Percentiles rank a stretch among this genome's conserved stretches.
Evolutionary conservation across 2,888 invertebrate genomes (phyloP).

Genomic region (Spisula solida): DNA sequence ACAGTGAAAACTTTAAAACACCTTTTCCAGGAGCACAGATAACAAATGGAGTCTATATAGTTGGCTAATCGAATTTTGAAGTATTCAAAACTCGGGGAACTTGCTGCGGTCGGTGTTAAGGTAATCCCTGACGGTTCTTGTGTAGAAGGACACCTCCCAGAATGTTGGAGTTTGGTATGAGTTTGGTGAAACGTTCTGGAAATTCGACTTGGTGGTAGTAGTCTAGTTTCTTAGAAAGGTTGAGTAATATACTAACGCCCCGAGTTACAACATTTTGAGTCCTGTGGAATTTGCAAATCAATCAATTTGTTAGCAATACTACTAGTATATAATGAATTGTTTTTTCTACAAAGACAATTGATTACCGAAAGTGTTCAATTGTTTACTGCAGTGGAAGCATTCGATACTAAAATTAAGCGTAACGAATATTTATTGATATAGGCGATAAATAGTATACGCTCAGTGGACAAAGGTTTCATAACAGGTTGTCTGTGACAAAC

Average conservation of each 20-base stretch:
- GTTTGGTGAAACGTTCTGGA: too few species aligned
- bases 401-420: neutral
- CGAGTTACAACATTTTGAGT: neutral
- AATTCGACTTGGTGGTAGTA: too few species aligned
- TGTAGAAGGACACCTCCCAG: too few species aligned
- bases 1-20: too few species aligned
- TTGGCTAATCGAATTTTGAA: too few species aligned
- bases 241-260: neutral
- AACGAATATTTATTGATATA: neutral
- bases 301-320: constrained; percentile 3
- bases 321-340: neutral
- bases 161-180: too few species aligned
- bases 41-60: too few species aligned
- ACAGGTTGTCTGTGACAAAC: neutral
- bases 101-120: too few species aligned
- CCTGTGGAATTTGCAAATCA: neutral
- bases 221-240: neutral
- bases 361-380: neutral
- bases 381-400: neutral
- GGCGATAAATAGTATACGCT: neutral
- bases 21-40: too few species aligned
- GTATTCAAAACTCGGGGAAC: too few species aligned
- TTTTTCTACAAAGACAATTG: neutral
- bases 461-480: neutral
- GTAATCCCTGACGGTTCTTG: too few species aligned